Conservation (phyloP, 2,888 invertebrate genomes). For the Athrips mouffetella region DNA sequence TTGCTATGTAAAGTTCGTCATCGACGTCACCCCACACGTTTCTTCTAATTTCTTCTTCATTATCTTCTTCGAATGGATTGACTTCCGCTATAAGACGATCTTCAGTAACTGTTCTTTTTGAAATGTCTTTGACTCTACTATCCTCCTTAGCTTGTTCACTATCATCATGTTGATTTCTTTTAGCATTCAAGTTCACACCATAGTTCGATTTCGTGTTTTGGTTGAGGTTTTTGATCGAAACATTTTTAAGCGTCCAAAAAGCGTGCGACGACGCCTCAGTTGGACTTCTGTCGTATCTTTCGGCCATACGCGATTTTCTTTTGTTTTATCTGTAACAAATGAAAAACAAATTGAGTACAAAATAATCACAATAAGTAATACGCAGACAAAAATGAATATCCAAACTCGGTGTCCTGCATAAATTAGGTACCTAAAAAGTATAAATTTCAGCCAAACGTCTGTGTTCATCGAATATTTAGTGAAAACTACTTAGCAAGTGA, state of each 20-base stretch:
- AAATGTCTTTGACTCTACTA: conserved; percentile 24
- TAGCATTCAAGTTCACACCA: conserved; percentile 16
- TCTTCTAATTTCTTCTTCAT: conserved; percentile 55
- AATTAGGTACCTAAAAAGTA: too few relatives aligned
- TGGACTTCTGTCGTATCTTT: conserved; percentile 62
- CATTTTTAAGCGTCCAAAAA: conserved; percentile 61
- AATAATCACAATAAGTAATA: not conserved
- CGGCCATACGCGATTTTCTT: conserved; percentile 73
- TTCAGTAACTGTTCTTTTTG: conserved; percentile 22
- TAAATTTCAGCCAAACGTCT: not conserved
- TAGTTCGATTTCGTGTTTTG: conserved; percentile 21
- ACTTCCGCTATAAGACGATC: conserved; percentile 55
- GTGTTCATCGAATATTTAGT: not conserved
- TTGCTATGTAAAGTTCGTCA: conserved; percentile 73
- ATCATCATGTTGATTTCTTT: conserved; percentile 31
- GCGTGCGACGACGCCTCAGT: conserved; percentile 67
- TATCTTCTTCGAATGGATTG: conserved; percentile 31
- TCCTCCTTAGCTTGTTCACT: conserved; percentile 19
- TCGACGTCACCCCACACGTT: conserved; percentile 73
- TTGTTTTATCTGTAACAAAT: conserved; percentile 64
- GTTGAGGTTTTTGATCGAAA: conserved; percentile 36
- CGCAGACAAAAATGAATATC: not conserved
- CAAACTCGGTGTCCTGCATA: too few relatives aligned
- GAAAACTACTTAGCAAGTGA: conserved; percentile 19
- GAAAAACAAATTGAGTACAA: conserved; percentile 22